Evolutionary conservation across 2,113 vertebrate genomes (phyloP).

Genomic region (Camelus dromedarius): DNA sequence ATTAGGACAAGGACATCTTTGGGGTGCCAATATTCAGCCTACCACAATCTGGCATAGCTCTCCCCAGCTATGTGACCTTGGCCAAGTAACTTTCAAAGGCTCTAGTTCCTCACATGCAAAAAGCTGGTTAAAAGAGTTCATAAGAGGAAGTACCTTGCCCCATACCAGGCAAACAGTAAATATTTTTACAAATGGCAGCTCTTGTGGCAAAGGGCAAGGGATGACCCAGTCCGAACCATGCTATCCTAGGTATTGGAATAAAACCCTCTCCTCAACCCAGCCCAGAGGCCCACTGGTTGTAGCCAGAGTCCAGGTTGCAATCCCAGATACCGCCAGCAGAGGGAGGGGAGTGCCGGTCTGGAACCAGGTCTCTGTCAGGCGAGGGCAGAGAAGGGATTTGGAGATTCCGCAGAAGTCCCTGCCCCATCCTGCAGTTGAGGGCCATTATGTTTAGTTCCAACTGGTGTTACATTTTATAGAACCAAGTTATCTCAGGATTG

Average conservation of each 20-base stretch:
- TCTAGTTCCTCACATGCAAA: not conserved
- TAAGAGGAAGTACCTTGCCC: not conserved
- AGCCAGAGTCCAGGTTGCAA: not conserved
- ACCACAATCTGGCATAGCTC: not conserved
- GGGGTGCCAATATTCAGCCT: not conserved
- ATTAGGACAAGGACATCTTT: not conserved
- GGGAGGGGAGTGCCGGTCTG: not conserved
- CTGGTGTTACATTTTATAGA: not conserved
- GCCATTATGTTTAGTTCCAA: not conserved
- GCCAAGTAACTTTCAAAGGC: not conserved
- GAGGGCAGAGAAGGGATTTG: not conserved
- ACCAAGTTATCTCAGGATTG: not conserved
- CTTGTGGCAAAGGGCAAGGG: not conserved
- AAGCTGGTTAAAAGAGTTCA: not conserved
- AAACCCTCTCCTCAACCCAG: not conserved
- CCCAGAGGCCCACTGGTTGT: no score
- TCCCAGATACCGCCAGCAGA: conserved; percentile 2
- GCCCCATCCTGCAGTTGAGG: not conserved
- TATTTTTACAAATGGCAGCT: not conserved
- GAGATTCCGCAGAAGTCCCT: not conserved
- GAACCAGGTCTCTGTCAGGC: not conserved
- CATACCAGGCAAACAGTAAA: not conserved
- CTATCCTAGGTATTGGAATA: not conserved
- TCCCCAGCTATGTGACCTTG: not conserved
- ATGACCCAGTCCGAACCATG: not conserved